Evolutionary conservation across 2,113 vertebrate genomes (phyloP).

Genomic region (Prolemur simus): DNA sequence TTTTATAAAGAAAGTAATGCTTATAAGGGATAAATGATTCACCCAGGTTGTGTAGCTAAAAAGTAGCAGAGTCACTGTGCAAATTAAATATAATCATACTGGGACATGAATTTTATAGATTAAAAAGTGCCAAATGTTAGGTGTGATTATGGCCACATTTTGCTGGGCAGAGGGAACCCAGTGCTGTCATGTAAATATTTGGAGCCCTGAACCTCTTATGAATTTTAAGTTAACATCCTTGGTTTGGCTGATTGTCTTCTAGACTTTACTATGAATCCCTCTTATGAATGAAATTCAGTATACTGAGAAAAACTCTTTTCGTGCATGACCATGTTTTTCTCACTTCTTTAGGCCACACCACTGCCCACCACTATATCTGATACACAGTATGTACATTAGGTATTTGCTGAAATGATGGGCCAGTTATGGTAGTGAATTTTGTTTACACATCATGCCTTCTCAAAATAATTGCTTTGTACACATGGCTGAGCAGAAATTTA

Average conservation of each 20-base stretch:
- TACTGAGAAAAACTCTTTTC: neutral
- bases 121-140: neutral
- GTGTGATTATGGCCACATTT: neutral
- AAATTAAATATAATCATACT: neutral
- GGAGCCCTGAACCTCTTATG: neutral
- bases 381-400: neutral
- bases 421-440: neutral
- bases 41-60: neutral
- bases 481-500: neutral
- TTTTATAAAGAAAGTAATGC: neutral
- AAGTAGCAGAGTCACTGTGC: neutral
- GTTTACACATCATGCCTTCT: neutral
- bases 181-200: neutral
- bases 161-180: neutral
- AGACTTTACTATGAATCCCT: neutral
- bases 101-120: neutral
- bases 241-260: neutral
- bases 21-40: neutral
- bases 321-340: neutral
- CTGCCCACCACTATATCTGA: neutral
- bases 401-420: neutral
- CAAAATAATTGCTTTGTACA: neutral
- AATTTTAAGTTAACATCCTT: neutral
- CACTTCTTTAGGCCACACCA: neutral
- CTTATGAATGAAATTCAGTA: neutral